Evolutionary conservation across 2,888 invertebrate genomes (phyloP), one percentile per base, ranked within the genome.

Genomic region (Epinotia brunnichana): DNA sequence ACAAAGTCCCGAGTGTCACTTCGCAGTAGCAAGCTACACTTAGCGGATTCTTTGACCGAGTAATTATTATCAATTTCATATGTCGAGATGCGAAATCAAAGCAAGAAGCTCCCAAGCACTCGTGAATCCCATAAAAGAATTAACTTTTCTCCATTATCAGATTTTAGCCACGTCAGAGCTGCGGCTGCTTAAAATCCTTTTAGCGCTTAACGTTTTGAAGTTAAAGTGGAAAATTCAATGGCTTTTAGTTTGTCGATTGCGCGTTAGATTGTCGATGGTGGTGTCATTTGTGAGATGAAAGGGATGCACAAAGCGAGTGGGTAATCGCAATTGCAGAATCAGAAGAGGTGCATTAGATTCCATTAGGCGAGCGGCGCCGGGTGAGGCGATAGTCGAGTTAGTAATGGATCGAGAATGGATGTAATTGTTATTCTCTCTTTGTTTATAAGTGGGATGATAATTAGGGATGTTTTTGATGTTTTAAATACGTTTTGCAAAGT

Each of bases 251-350:
- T 70, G 74, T 54, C 51, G 76, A 74, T 75, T 74, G 74, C 74
- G 74, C 76, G 81, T 82, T 83, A 82, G 84, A 86, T 87, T 89
- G 88, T 82, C 77, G 78, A 80, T 78, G 78, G 77, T 81, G 80
- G 81, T 83, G 83, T 84, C 84, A 82, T 83, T 85, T 83, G 80
- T 78, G 82, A 87, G 86, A 89, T 89, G 87, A 88, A 89, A 87
- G 80, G 77, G 76, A 80, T 77, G 80, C 80, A 87, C 92, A 92
- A 92, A 92, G 92, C 89, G 82, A 93, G 92, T 89, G 90, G 83
- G 79, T 92, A 93, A 93, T 93, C 90, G 87, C 85, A 88, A 90
- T 91, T 89, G 21, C 62, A 83, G 84, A 87, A 87, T 83, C 85
- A 82, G 88, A 83, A 86, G 73, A 75, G 74, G 77, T 83, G 88